Evolutionary conservation across 2,797 vertebrate genomes (phyloP), one percentile per base, ranked within the genome.

Genomic region (Hippocampus kuda): DNA sequence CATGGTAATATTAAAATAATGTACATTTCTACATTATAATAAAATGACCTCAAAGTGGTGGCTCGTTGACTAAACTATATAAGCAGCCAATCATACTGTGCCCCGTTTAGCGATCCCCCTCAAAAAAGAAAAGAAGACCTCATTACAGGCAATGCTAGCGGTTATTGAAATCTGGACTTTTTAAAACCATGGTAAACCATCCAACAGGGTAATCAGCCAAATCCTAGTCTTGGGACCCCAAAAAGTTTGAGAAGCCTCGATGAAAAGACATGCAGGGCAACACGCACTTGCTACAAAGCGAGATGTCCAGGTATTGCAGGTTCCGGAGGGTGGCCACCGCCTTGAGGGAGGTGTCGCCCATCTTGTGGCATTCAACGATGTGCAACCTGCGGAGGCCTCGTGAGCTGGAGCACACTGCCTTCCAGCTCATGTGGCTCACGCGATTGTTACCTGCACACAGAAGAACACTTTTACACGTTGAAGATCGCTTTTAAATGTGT

Each of bases 391-490:
- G 73, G 60, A 96, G 87, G 38, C 77, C 77, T 1, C 75, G 86
- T 30, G 90, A 93, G 76, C 76, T 83, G 75, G 85, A 86, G 79
- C 88, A 91, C 72, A 93, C 80, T 26, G 78, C n/a, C 67, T 86
- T 83, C 83, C 92, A 92, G 86, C 80, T 88, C 61, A 76, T n/a
- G 62, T 94, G 92, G 38, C 89, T 91, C 66, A 94, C 81, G 63
- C 88, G 84, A 69, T 90, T 88, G 83, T 91, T 94, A 57, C 91
- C 91, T 94, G 66, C 71, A 79, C 64, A 22, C 22, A 5, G 5
- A 56, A 53, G 8, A 13, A 44, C n/a, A 24, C n/a, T 4, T 24
- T 56, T 24, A 11, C 24, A 13, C 12, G 15, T 56, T 56, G 34
- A 11, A 61, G 27, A 18, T 7, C 12, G 8, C 27, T 60, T 18